These are phyloP conservation scores for Scaptomyza pallida DNA, from an alignment of 1,140 invertebrate species.

Conservation along the genomic window DNA sequence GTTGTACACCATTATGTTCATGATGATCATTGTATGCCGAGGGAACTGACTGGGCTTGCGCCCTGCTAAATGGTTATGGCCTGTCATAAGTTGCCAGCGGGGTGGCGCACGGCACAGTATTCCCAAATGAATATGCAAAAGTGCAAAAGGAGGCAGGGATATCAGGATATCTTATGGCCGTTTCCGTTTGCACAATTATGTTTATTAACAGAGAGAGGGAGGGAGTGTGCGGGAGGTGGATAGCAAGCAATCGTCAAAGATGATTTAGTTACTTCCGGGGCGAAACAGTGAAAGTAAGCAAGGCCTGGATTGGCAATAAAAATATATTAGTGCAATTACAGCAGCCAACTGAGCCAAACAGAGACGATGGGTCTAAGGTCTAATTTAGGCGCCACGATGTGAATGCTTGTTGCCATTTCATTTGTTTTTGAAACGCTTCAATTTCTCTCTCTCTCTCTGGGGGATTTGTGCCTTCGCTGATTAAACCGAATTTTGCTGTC, in stretches of 20 bases:
- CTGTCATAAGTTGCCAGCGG: slow-evolving; percentile 76
- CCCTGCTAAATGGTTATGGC: slow-evolving; percentile 77
- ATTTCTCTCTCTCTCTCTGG: slow-evolving; percentile 74
- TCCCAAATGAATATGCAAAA: slow-evolving; percentile 83
- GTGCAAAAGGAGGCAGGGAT: slow-evolving; percentile 28
- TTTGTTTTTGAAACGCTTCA: slow-evolving; percentile 78
- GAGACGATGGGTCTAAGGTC: too few relatives aligned
- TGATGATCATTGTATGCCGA: slow-evolving; percentile 10
- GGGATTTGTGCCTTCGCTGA: slow-evolving; percentile 56
- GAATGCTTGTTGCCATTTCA: slow-evolving; percentile 48
- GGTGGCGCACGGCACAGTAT: slow-evolving; percentile 44
- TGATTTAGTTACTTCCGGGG: slow-evolving; percentile 78
- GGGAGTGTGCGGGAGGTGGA: not conserved
- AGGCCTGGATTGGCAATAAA: slow-evolving; percentile 62
- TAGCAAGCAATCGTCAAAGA: slow-evolving; percentile 74
- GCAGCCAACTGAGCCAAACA: slow-evolving; percentile 59
- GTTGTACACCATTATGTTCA: slow-evolving; percentile 79
- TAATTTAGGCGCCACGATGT: slow-evolving; percentile 61
- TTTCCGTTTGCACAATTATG: slow-evolving; percentile 81
- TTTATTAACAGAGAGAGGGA: slow-evolving; percentile 68
- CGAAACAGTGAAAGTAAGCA: slow-evolving; percentile 8
- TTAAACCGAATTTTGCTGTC: slow-evolving; percentile 68
- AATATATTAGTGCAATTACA: slow-evolving; percentile 83
- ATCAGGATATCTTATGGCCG: slow-evolving; percentile 75
- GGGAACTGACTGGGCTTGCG: slow-evolving; percentile 19